Conservation (phyloP, 2,113 vertebrate genomes). For the Helogale parvula region DNA sequence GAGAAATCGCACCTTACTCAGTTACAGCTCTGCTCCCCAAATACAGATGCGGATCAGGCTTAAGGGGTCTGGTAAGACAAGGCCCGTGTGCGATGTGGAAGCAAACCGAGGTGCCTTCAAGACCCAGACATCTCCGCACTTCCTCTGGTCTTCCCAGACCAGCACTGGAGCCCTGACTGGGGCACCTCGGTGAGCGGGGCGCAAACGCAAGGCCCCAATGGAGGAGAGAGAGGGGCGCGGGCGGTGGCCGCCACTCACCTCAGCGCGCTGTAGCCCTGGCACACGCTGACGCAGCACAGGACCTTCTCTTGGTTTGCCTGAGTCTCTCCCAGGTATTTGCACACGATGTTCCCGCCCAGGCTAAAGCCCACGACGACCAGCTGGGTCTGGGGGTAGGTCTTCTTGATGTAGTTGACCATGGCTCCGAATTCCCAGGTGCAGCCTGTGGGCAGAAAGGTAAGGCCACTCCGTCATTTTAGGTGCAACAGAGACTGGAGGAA, state of each 20-base stretch:
- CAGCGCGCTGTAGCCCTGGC: slow-evolving; percentile 97
- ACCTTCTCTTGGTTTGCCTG: slow-evolving; percentile 95
- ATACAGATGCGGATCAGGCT: background rate
- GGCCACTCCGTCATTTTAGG: background rate
- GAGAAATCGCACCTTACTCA: background rate
- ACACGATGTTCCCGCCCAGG: slow-evolving; percentile 98
- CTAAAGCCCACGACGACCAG: slow-evolving; percentile 97
- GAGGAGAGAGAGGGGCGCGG: rapidly evolving
- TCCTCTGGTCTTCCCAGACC: background rate
- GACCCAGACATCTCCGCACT: background rate
- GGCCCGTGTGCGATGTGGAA: background rate
- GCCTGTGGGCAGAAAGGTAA: slow-evolving; percentile 83
- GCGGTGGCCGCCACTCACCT: slow-evolving; percentile 86
- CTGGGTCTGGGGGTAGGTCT: slow-evolving; percentile 91
- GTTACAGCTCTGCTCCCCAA: background rate
- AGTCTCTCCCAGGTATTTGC: slow-evolving; percentile 97
- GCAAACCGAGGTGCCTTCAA: background rate
- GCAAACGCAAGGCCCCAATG: rapidly evolving
- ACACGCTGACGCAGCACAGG: slow-evolving; percentile 96
- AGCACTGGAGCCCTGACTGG: background rate
- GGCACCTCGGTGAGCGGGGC: background rate
- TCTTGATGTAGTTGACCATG: slow-evolving; percentile 98
- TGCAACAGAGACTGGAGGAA: background rate
- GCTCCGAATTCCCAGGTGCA: slow-evolving; percentile 98
- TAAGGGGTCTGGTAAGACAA: background rate